These are phyloP conservation scores for Meteorus sp. DNA, from an alignment of 1,140 invertebrate species.

Conservation along the genomic window DNA sequence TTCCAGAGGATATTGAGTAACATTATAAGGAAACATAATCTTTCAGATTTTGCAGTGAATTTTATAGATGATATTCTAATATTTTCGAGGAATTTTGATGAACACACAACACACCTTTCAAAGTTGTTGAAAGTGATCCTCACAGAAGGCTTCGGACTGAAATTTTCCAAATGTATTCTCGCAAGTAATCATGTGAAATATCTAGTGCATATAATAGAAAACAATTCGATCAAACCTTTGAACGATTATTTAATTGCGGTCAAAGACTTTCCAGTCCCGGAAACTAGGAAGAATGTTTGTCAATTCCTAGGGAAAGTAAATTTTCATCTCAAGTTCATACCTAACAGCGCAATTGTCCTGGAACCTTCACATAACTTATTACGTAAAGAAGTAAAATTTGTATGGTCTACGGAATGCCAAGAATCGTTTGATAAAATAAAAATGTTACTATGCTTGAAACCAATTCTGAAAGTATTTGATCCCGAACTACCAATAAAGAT, in stretches of 20 bases:
- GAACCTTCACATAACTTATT: slow-evolving; percentile 24
- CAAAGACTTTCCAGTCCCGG: slow-evolving; percentile 23
- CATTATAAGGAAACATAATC: slow-evolving; percentile 32
- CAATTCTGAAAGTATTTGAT: slow-evolving; percentile 30
- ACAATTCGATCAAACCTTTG: slow-evolving; percentile 14
- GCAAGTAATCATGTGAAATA: slow-evolving; percentile 23
- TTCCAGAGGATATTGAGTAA: slow-evolving; percentile 33
- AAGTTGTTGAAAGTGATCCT: slow-evolving; percentile 11
- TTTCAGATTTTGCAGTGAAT: slow-evolving; percentile 27
- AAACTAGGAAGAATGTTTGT: slow-evolving; percentile 26
- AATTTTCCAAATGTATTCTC: slow-evolving; percentile 24
- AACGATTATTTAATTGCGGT: slow-evolving; percentile 26
- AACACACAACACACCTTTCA: slow-evolving; percentile 24
- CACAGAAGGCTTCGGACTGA: slow-evolving; percentile 23
- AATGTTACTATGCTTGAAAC: slow-evolving; percentile 23
- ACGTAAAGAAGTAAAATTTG: slow-evolving; percentile 25
- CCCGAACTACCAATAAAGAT: slow-evolving; percentile 39
- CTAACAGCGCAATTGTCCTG: slow-evolving; percentile 19
- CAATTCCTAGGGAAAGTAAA: slow-evolving; percentile 30
- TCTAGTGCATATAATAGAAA: slow-evolving; percentile 16
- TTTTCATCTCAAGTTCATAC: slow-evolving; percentile 22
- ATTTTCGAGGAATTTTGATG: slow-evolving; percentile 31
- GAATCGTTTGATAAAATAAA: slow-evolving; percentile 23
- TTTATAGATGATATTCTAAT: slow-evolving; percentile 32
- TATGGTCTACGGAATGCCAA: slow-evolving; percentile 26